Conservation (phyloP, 2,113 vertebrate species). For the Urocynchramus pylzowi region DNA sequence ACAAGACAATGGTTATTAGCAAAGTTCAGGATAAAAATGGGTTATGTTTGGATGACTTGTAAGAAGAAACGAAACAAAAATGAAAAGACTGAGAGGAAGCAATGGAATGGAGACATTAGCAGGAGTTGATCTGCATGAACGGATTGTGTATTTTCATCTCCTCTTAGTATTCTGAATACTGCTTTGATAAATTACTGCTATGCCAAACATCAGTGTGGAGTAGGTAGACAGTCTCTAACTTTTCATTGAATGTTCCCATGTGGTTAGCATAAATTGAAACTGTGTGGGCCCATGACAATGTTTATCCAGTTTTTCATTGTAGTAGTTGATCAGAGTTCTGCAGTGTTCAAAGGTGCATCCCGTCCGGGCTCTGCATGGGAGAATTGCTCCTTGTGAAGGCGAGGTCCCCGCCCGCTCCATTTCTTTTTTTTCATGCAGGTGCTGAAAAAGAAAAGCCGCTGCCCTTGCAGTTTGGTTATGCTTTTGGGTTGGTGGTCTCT, state of each 20-base stretch:
- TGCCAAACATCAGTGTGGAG: neutral
- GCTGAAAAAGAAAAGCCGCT: neutral
- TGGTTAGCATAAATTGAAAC: neutral
- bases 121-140: neutral
- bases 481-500: neutral
- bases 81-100: too few relatives aligned
- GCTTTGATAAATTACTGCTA: neutral
- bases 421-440: neutral
- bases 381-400: neutral
- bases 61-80: too few relatives aligned
- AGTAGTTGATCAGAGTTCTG: neutral
- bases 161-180: neutral
- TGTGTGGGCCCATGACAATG: neutral
- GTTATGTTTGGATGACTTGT: too few relatives aligned
- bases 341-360: neutral
- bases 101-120: neutral
- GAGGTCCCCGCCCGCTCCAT: neutral
- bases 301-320: neutral
- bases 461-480: neutral
- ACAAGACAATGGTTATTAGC: neutral
- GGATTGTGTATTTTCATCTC: neutral
- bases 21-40: too few relatives aligned
- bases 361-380: neutral
- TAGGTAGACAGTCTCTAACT: neutral
- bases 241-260: neutral